phyloP scores from a whole-genome alignment of 2,888 invertebrate species.

The Torymus aiolomorphi region DNA sequence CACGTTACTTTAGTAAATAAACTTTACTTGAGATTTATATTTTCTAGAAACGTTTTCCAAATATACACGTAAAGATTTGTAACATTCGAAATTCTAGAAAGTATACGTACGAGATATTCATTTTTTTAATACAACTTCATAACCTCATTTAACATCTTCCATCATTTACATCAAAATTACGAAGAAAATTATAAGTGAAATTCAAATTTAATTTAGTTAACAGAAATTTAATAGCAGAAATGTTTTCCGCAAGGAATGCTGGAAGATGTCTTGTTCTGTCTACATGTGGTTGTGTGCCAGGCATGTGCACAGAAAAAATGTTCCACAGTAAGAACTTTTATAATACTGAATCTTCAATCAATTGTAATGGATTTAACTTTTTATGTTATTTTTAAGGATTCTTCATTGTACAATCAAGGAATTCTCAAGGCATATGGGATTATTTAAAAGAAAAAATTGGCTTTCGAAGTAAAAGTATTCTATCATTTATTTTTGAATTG shows the following conservation, averaged over 20 bases:
- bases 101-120: no score
- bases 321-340: constrained; percentile 25
- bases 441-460: constrained; percentile 58
- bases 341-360: constrained; percentile 1
- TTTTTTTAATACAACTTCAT: no score
- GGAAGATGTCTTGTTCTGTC: constrained; percentile 39
- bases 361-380: no score
- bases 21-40: no score
- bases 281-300: constrained; percentile 45
- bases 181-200: no score
- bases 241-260: constrained; percentile 20
- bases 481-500: neutral
- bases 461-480: constrained; percentile 47
- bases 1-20: no score
- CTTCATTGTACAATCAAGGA: neutral
- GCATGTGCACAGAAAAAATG: constrained; percentile 21
- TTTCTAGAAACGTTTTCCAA: no score
- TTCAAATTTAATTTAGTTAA: no score
- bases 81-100: no score
- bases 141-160: no score
- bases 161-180: no score
- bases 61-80: no score
- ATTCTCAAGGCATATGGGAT: constrained; percentile 37
- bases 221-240: neutral
- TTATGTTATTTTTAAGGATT: constrained; percentile 20